Evolutionary conservation across 2,888 invertebrate genomes (phyloP).

Genomic region (Onchidella celtica): DNA sequence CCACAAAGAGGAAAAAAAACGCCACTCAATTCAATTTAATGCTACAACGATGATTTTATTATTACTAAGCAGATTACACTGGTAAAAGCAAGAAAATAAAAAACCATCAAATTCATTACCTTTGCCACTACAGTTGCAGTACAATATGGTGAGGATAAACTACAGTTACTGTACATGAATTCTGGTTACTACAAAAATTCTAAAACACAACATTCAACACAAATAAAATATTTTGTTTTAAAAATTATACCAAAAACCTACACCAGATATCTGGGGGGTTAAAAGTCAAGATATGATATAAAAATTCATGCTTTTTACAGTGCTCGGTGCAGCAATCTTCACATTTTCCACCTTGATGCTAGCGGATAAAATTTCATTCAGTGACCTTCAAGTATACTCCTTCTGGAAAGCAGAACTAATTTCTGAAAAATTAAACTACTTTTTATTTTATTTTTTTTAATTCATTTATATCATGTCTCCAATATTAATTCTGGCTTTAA

Average conservation of each 20-base stretch:
- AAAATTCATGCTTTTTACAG: constrained; percentile 44
- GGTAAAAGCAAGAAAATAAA: background rate
- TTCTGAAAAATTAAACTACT: no score
- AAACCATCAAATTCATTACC: background rate
- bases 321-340: constrained; percentile 64
- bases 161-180: constrained; percentile 21
- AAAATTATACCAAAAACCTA: no score
- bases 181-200: constrained; percentile 31
- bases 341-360: constrained; percentile 59
- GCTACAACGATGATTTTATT: constrained; percentile 31
- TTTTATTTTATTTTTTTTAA: no score
- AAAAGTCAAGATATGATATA: constrained; percentile 29
- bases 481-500: no score
- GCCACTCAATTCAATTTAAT: background rate
- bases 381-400: no score
- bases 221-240: no score
- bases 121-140: constrained; percentile 19
- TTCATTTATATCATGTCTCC: no score
- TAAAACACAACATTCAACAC: constrained; percentile 26
- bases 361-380: constrained; percentile 45
- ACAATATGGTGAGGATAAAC: constrained; percentile 13
- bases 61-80: constrained; percentile 23
- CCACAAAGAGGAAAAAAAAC: background rate
- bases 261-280: background rate
- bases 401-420: no score